Evolutionary conservation across 2,888 invertebrate species (phyloP).

Genomic region (Hemicrepidius hirtus): DNA sequence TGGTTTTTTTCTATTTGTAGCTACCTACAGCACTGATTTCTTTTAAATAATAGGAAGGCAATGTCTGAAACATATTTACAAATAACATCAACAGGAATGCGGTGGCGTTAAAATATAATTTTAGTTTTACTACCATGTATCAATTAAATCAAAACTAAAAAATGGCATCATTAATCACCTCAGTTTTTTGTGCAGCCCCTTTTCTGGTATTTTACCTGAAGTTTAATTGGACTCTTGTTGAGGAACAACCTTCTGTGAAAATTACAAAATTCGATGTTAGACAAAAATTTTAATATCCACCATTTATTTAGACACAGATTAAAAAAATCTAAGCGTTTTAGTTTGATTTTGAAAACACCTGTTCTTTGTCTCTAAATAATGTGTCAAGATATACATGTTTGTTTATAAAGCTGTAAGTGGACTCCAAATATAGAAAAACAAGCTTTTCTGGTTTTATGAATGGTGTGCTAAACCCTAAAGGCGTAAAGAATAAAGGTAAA

Average conservation of each 20-base stretch:
- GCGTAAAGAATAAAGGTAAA: no score
- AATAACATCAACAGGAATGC: not conserved
- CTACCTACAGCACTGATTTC: conserved; percentile 4
- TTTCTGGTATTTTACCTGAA: conserved; percentile 20
- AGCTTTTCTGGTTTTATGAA: no score
- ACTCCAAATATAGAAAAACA: no score
- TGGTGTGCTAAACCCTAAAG: no score
- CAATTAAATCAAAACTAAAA: conserved; percentile 19
- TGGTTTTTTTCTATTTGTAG: conserved; percentile 13
- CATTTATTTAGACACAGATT: not conserved
- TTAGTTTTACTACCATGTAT: not conserved
- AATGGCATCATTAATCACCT: conserved; percentile 12
- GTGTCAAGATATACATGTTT: no score
- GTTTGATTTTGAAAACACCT: not conserved
- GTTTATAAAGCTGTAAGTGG: no score
- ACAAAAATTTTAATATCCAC: not conserved
- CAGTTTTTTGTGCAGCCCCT: conserved; percentile 1
- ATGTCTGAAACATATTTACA: not conserved
- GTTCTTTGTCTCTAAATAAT: no score
- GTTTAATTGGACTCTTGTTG: conserved; percentile 23
- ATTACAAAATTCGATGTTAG: not conserved
- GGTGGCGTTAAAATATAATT: not conserved
- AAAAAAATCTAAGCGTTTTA: not conserved
- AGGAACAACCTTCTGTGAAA: not conserved
- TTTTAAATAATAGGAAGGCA: not conserved